Evolutionary conservation across 2,113 vertebrate species (phyloP).

Genomic region (Semicossyphus pulcher): DNA sequence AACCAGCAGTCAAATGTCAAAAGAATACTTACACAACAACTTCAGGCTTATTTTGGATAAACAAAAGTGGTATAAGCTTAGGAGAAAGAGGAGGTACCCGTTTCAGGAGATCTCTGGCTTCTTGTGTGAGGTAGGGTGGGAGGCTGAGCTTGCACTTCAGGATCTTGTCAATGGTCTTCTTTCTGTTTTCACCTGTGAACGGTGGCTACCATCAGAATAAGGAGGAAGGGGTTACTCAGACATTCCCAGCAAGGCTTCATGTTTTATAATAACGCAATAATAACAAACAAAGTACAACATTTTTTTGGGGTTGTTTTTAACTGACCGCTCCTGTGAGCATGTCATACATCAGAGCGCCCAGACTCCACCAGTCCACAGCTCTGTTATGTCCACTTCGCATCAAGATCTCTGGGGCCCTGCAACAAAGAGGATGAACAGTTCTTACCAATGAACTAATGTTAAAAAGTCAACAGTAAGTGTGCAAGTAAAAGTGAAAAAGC

Average conservation of each 20-base stretch:
- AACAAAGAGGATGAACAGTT: constrained; percentile 10
- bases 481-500: not conserved
- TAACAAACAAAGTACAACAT: not conserved
- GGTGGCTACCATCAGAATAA: constrained; percentile 85
- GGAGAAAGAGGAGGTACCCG: constrained; percentile 83
- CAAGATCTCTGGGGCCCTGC: constrained; percentile 97
- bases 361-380: constrained; percentile 99
- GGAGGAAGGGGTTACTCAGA: not conserved
- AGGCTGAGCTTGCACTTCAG: constrained; percentile 99
- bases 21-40: not conserved
- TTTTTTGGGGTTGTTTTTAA: constrained; percentile 59
- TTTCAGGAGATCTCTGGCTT: constrained; percentile 99
- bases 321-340: constrained; percentile 99
- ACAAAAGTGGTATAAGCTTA: not conserved
- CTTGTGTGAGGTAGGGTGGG: constrained; percentile 99
- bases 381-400: constrained; percentile 99
- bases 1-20: constrained; percentile 29
- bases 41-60: not conserved
- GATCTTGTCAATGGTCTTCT: constrained; percentile 99
- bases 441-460: not conserved
- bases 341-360: constrained; percentile 99
- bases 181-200: constrained; percentile 98
- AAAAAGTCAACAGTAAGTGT: not conserved
- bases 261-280: not conserved
- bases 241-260: not conserved